Base-by-base conservation (phyloP, 2,113 vertebrate species). In the Vimba vimba region DNA sequence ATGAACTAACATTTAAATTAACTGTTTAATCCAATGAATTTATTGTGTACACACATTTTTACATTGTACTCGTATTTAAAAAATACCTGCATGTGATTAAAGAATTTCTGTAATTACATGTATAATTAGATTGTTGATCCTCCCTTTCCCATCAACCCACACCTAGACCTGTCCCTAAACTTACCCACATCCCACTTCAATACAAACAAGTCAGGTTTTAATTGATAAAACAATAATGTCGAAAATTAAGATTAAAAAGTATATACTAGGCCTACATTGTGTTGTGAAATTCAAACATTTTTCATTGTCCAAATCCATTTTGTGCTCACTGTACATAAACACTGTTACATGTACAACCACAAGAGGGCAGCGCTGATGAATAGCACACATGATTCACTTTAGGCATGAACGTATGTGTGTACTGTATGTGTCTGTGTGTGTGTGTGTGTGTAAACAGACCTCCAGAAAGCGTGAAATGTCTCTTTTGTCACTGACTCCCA, bases 401-500 rank as follows among this genome's bases (percentile, higher is more conserved):
- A 21, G 7, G 27, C 10, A 36, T 69, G 19, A 10, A 21, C 43
- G 76, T 71, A 55, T 77, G 73, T 50, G 69, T 76, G 55, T 27
- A n/a, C n/a, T n/a, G n/a, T n/a, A n/a, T 6, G 27, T 33, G n/a
- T n/a, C 9, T 68, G 17, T 21, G 30, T 21, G 17, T 69, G 17
- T 84, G 79, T 52, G 76, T 77, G 59, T 13, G 9, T 43, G 73
- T 66, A n/a, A 39, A 15, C 86, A 21, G 88, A 98, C 98, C 97
- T 99, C 98, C 64, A 99, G 94, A 91, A 99, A 99, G 92, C 98
- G 97, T 0, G 98, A 99, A 93, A 99, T 99, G 94, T 99, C 98
- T 90, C 97, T 96, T 92, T 99, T 99, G 95, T 99, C 98, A 75
- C 97, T 99, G 86, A 99, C 96, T 55, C 98, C 98, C 98, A 99